phyloP scores from a whole-genome alignment of 2,888 invertebrate species.

The Cheilosia variabilis region DNA sequence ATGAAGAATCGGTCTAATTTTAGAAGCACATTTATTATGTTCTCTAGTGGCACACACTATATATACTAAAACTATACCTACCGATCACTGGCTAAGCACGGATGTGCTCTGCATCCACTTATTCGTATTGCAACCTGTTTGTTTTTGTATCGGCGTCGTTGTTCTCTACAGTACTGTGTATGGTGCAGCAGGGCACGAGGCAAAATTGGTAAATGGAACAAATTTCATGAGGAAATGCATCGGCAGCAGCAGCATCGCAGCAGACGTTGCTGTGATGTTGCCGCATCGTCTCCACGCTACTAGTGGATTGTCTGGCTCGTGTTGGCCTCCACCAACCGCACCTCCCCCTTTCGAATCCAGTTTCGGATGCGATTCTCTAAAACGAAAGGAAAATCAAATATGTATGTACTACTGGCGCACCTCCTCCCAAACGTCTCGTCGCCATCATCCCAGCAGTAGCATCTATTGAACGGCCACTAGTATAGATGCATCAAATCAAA shows the following conservation, averaged over 20 bases:
- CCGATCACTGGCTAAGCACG: conserved; percentile 28
- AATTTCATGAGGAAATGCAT: conserved; percentile 62
- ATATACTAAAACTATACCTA: background rate
- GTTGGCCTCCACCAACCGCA: conserved; percentile 7
- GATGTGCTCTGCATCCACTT: conserved; percentile 56
- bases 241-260: conserved; percentile 25
- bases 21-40: conserved; percentile 67
- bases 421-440: conserved; percentile 4
- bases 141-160: conserved; percentile 60
- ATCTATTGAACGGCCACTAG: conserved; percentile 54
- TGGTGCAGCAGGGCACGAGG: conserved; percentile 45
- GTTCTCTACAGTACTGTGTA: background rate
- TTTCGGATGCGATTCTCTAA: conserved; percentile 59
- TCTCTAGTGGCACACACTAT: conserved; percentile 52
- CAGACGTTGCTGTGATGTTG: conserved; percentile 21
- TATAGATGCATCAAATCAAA: conserved; percentile 58
- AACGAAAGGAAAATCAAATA: conserved; percentile 68
- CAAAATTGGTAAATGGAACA: conserved; percentile 71
- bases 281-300: conserved; percentile 37
- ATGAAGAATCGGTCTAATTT: conserved; percentile 68
- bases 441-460: conserved; percentile 21
- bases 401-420: conserved; percentile 13
- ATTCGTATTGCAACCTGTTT: conserved; percentile 68
- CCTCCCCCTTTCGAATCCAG: conserved; percentile 44
- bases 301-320: conserved; percentile 56